Conservation (phyloP, 2,797 vertebrate genomes). For the Myotis pilosus region DNA sequence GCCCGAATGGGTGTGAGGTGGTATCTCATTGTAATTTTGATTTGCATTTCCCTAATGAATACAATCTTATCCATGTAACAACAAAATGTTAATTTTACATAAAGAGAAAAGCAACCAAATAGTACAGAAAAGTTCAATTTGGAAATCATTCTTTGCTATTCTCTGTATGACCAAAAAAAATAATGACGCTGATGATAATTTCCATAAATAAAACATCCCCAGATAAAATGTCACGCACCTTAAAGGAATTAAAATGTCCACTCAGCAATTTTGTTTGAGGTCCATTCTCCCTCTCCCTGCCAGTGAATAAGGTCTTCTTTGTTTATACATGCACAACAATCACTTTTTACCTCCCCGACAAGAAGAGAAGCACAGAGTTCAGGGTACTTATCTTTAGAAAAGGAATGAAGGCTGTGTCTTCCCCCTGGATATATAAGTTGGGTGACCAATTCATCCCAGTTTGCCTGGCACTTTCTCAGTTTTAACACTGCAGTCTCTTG, state of each 20-base stretch:
- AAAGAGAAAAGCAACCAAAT: neutral
- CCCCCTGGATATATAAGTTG: too few relatives aligned
- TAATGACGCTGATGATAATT: slow-evolving; percentile 63
- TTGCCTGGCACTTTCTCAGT: neutral
- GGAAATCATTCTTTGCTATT: slow-evolving; percentile 32
- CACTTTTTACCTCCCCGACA: neutral
- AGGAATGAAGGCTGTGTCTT: neutral
- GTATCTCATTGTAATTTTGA: neutral
- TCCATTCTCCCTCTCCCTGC: slow-evolving; percentile 20
- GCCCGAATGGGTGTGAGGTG: neutral
- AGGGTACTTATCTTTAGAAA: neutral
- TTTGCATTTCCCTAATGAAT: neutral
- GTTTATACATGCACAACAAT: neutral
- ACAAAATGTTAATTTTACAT: neutral
- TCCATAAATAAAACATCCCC: slow-evolving; percentile 63
- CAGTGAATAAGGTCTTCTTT: neutral
- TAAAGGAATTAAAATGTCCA: slow-evolving; percentile 62
- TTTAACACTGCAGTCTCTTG: neutral
- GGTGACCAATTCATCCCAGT: neutral
- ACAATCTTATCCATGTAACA: neutral
- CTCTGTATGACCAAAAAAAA: slow-evolving; percentile 46
- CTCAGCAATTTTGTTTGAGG: slow-evolving; percentile 32
- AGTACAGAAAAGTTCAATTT: neutral
- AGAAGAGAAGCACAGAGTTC: neutral
- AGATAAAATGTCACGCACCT: slow-evolving; percentile 45